A percentile compares a stretch with the other conserved stretches of the same genome.
Conservation (phyloP, 2,888 invertebrate species). For the Ischnura elegans region DNA sequence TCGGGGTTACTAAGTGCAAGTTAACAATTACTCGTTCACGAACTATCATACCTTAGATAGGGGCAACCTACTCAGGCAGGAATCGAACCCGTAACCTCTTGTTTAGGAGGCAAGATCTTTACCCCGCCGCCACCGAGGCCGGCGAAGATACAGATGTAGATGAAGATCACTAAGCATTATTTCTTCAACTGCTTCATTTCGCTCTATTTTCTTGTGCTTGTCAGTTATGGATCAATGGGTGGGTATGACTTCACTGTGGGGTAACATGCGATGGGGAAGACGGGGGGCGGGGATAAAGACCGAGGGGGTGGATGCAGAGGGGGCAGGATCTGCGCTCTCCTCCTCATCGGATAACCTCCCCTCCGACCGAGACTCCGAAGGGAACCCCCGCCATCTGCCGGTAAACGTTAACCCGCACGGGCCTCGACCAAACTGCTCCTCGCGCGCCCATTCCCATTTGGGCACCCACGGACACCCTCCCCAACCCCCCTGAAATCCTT, state of each 20-base stretch:
- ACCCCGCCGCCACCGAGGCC: too few species aligned
- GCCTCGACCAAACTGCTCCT: constrained; percentile 47
- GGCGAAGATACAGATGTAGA: too few species aligned
- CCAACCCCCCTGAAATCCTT: constrained; percentile 8
- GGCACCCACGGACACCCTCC: not conserved
- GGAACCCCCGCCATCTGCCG: constrained; percentile 58
- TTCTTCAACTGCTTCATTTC: constrained; percentile 5
- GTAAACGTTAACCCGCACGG: constrained; percentile 47
- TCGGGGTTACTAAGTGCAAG: too few species aligned
- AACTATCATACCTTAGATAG: too few species aligned
- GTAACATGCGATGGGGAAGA: not conserved
- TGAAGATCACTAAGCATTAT: constrained; percentile 4
- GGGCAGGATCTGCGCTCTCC: not conserved
- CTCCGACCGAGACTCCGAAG: not conserved
- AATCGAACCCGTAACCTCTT: too few species aligned
- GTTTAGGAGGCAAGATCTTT: too few species aligned
- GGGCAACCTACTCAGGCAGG: too few species aligned
- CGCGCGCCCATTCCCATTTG: constrained; percentile 13
- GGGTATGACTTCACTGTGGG: not conserved
- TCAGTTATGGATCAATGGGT: not conserved
- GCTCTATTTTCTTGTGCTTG: not conserved
- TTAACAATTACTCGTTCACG: too few species aligned
- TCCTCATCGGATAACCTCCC: not conserved
- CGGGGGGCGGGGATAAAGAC: not conserved
- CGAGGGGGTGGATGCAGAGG: not conserved